These are phyloP conservation scores for Eupsilia transversa DNA, from an alignment of 2,888 invertebrate genomes.

Conservation along the genomic window DNA sequence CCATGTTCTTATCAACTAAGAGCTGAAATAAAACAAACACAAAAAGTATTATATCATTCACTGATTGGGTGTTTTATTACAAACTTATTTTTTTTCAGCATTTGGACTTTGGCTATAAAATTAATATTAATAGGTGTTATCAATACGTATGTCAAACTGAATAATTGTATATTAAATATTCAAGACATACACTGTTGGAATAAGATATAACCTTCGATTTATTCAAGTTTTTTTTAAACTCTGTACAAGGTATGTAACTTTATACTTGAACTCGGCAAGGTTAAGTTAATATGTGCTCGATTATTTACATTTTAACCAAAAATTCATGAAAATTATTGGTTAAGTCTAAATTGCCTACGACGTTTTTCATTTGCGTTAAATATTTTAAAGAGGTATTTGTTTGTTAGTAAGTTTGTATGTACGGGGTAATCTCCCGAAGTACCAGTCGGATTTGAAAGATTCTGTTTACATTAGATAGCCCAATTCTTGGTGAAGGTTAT, in stretches of 20 bases:
- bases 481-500: too few species aligned
- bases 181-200: slow-evolving; percentile 10
- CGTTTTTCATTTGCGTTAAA: neutral
- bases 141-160: slow-evolving; percentile 25
- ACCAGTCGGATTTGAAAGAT: too few species aligned
- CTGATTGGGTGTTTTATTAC: neutral
- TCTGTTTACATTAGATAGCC: too few species aligned
- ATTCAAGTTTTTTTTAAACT: slow-evolving; percentile 11
- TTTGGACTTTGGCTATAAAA: slow-evolving; percentile 21
- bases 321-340: too few species aligned
- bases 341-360: too few species aligned
- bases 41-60: neutral
- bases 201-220: slow-evolving; percentile 32
- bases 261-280: slow-evolving; percentile 35
- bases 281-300: slow-evolving; percentile 11
- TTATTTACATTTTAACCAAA: too few species aligned
- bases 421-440: too few species aligned
- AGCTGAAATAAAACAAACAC: neutral
- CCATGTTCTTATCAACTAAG: neutral
- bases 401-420: too few species aligned
- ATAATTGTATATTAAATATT: slow-evolving; percentile 34
- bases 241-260: slow-evolving; percentile 20
- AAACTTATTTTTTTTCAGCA: neutral
- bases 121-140: slow-evolving; percentile 45
- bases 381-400: too few species aligned